These are phyloP conservation scores for Chrysomela aeneicollis DNA, from an alignment of 2,888 invertebrate species.

Conservation along the genomic window DNA sequence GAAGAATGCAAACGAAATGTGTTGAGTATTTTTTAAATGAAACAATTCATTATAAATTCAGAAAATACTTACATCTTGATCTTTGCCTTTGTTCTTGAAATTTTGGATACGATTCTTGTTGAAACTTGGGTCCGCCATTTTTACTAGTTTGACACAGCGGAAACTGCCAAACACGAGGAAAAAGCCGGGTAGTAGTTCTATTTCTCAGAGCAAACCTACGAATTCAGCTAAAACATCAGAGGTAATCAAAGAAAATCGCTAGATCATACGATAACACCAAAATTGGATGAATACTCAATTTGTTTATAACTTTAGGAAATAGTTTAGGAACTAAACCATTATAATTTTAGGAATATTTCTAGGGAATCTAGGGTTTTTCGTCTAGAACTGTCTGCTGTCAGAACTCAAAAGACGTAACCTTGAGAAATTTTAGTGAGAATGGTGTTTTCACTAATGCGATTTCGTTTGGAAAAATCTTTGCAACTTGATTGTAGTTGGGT, in stretches of 20 bases:
- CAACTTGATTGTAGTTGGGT: too few species aligned
- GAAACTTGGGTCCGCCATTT: slow-evolving; percentile 71
- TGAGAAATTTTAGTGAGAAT: too few species aligned
- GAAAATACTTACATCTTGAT: slow-evolving; percentile 89
- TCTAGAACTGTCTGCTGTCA: too few species aligned
- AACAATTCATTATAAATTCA: too few species aligned
- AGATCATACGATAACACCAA: not conserved
- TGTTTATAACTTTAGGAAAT: slow-evolving; percentile 26
- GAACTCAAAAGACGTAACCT: too few species aligned
- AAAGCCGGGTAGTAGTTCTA: slow-evolving; percentile 43
- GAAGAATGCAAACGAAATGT: not conserved
- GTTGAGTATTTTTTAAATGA: not conserved
- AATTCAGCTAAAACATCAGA: not conserved
- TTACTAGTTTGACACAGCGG: slow-evolving; percentile 53
- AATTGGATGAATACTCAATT: not conserved
- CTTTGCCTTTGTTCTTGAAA: slow-evolving; percentile 99
- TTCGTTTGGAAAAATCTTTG: too few species aligned
- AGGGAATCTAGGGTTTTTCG: too few species aligned
- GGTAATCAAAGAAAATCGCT: not conserved
- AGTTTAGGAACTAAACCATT: slow-evolving; percentile 15
- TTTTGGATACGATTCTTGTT: slow-evolving; percentile 88
- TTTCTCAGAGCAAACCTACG: not conserved
- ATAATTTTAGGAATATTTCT: slow-evolving; percentile 7
- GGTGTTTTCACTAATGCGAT: too few species aligned
- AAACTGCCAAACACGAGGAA: slow-evolving; percentile 48